These are phyloP conservation scores for Coelopa pilipes DNA, from an alignment of 2,888 invertebrate species.

Conservation along the genomic window DNA sequence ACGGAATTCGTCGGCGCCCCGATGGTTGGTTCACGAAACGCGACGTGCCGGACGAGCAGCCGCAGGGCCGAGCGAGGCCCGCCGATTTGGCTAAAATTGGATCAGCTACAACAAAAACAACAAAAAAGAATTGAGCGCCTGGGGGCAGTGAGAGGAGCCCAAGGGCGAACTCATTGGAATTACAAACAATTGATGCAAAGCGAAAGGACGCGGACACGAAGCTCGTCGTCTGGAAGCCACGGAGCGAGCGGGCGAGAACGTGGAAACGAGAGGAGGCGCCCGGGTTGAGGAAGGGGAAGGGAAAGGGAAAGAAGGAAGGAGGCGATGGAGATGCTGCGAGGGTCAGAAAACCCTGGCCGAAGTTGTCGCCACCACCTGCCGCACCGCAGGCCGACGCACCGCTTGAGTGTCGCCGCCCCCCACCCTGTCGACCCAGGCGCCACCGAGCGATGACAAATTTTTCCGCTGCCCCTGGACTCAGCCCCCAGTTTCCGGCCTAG, in stretches of 20 bases:
- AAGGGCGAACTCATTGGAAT: conserved; percentile 23
- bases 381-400: too few relatives aligned
- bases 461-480: too few relatives aligned
- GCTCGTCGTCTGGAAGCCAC: neutral
- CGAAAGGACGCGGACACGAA: neutral
- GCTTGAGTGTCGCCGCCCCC: too few relatives aligned
- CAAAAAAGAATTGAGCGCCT: neutral
- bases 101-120: conserved; percentile 12
- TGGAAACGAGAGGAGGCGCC: neutral
- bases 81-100: neutral
- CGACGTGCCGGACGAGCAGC: conserved; percentile 1
- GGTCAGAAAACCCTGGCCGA: too few relatives aligned
- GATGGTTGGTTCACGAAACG: neutral
- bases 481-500: too few relatives aligned
- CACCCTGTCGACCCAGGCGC: too few relatives aligned
- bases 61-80: neutral
- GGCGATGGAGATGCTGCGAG: too few relatives aligned
- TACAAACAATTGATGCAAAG: conserved; percentile 7
- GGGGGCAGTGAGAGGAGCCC: conserved; percentile 15
- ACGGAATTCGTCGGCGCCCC: neutral
- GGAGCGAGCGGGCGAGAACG: neutral
- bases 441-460: too few relatives aligned
- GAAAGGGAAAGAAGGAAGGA: too few relatives aligned
- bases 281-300: too few relatives aligned
- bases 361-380: too few relatives aligned